Conservation (phyloP, 2,113 vertebrate genomes). For the Crocuta crocuta region DNA sequence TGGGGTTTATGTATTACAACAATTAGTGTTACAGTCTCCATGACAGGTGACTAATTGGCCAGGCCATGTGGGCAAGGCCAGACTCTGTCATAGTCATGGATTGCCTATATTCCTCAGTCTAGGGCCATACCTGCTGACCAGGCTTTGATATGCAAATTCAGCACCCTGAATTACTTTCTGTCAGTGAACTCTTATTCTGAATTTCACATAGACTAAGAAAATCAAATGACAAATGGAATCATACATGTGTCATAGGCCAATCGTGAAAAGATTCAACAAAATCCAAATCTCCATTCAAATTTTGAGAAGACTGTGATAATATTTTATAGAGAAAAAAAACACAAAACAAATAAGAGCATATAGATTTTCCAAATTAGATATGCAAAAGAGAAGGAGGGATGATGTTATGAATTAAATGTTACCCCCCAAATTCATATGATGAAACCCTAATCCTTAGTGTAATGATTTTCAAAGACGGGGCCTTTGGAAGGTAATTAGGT, state of each 20-base stretch:
- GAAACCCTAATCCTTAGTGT: neutral
- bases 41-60: neutral
- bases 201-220: conserved; percentile 38
- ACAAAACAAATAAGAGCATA: neutral
- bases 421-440: neutral
- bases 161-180: neutral
- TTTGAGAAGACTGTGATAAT: neutral
- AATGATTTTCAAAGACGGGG: neutral
- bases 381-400: neutral
- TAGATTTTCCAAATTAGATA: conserved; percentile 56
- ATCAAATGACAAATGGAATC: neutral
- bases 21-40: neutral
- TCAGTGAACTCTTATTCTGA: conserved; percentile 7
- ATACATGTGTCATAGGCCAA: neutral
- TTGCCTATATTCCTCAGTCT: neutral
- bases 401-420: neutral
- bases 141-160: neutral
- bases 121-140: neutral
- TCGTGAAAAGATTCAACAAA: conserved; percentile 41
- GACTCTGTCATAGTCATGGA: neutral
- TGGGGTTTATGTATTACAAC: neutral
- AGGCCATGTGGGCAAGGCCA: neutral
- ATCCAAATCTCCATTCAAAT: neutral
- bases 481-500: neutral
- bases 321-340: neutral